Percentiles rank a stretch among this genome's conserved stretches.
Conservation (phyloP, 2,797 vertebrate genomes). For the Gastrophryne carolinensis region DNA sequence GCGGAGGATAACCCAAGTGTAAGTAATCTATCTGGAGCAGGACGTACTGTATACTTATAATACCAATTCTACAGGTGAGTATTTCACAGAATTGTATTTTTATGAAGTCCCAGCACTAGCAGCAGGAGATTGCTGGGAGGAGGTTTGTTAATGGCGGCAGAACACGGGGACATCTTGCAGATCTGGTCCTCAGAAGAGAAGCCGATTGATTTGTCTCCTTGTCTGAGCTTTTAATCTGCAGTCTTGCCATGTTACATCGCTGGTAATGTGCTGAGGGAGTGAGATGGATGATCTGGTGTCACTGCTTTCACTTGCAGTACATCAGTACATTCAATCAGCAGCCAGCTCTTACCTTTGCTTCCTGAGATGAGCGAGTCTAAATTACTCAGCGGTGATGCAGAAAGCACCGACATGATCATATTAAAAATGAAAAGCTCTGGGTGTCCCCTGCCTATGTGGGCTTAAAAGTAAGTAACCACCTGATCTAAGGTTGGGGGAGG, state of each 20-base stretch:
- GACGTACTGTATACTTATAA: no score
- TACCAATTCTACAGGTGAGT: no score
- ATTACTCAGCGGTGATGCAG: background rate
- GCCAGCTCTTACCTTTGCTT: background rate
- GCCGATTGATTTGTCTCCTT: slow-evolving; percentile 13
- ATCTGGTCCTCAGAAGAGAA: background rate
- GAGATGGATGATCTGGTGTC: background rate
- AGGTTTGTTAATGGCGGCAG: no score
- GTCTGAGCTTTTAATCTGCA: background rate
- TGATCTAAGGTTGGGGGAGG: no score
- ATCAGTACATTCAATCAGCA: background rate
- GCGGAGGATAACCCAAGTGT: no score
- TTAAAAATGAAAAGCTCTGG: background rate
- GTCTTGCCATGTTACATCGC: background rate
- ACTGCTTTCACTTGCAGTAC: background rate
- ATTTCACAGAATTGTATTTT: no score
- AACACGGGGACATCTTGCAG: no score
- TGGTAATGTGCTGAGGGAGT: background rate
- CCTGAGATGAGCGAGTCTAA: background rate
- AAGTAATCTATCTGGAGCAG: no score
- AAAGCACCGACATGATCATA: background rate
- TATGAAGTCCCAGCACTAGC: no score
- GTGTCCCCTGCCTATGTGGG: no score
- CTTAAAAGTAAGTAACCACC: no score
- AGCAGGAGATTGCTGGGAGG: no score